Percentiles rank a stretch among this genome's conserved stretches.
Conservation (phyloP, 2,797 vertebrate species). For the Ciconia nigra region DNA sequence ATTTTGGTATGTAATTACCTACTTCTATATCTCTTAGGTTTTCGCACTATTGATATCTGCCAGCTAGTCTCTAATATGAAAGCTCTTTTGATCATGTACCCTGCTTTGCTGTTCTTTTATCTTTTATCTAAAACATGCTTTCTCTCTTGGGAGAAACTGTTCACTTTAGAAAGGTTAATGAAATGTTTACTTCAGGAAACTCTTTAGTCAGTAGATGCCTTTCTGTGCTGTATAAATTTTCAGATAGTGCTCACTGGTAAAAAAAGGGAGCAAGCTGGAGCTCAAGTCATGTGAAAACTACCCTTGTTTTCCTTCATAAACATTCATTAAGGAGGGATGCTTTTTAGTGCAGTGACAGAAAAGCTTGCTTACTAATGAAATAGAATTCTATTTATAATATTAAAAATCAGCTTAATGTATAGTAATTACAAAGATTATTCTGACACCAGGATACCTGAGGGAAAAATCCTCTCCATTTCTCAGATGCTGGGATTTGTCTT, state of each 20-base stretch:
- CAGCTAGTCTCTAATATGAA: neutral
- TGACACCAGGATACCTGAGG: neutral
- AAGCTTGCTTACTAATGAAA: neutral
- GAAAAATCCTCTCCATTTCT: neutral
- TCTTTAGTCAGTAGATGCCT: neutral
- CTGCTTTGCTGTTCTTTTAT: neutral
- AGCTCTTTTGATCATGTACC: neutral
- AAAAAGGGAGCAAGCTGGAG: neutral
- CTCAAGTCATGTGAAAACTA: neutral
- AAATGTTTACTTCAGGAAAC: constrained; percentile 14
- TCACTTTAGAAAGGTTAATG: constrained; percentile 16
- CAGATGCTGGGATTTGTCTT: neutral
- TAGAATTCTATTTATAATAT: neutral
- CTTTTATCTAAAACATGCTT: neutral
- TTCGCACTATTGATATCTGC: neutral
- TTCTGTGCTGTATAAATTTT: neutral
- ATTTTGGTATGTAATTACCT: neutral
- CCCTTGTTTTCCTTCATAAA: neutral
- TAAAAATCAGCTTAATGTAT: neutral
- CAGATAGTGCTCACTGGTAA: neutral
- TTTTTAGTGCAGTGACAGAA: neutral
- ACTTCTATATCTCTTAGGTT: neutral
- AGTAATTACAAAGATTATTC: neutral
- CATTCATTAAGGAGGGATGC: neutral
- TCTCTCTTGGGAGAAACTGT: neutral